These are phyloP conservation scores for Chouioia cunea DNA, from an alignment of 2,888 invertebrate species.

Conservation along the genomic window DNA sequence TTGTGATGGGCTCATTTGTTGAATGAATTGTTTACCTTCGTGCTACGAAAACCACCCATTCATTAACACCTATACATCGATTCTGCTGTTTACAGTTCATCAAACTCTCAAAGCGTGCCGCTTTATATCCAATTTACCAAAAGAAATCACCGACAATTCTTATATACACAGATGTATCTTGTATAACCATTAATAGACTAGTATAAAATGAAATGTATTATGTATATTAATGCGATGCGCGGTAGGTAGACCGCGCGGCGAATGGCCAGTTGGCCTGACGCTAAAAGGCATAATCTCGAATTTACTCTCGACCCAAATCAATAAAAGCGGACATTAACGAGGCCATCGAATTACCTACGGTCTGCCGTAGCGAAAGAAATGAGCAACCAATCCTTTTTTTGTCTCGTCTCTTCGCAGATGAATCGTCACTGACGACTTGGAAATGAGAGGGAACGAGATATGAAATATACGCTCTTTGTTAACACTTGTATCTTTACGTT, in stretches of 20 bases:
- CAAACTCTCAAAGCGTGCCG: constrained; percentile 28
- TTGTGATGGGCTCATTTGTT: constrained; percentile 23
- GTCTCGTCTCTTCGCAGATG: constrained; percentile 39
- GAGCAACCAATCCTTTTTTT: constrained; percentile 26
- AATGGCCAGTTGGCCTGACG: constrained; percentile 28
- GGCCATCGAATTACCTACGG: constrained; percentile 62
- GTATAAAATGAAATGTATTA: neutral
- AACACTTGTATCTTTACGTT: constrained; percentile 7
- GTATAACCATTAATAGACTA: too few species aligned
- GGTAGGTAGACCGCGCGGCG: too few species aligned
- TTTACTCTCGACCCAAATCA: constrained; percentile 57
- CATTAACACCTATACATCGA: constrained; percentile 36
- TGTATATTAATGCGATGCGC: neutral
- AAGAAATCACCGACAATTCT: neutral
- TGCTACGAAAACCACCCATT: neutral
- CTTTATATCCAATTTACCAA: too few species aligned
- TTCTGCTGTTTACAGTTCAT: constrained; percentile 36
- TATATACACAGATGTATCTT: too few species aligned
- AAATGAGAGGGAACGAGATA: too few species aligned
- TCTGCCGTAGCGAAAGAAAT: constrained; percentile 57
- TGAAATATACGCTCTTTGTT: neutral
- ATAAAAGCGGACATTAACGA: constrained; percentile 65
- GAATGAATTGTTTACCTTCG: constrained; percentile 8
- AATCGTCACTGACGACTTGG: constrained; percentile 34
- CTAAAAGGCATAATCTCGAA: constrained; percentile 47